phyloP scores from a whole-genome alignment of 2,113 vertebrate species.

The Cyphomyrus discorhynchus region DNA sequence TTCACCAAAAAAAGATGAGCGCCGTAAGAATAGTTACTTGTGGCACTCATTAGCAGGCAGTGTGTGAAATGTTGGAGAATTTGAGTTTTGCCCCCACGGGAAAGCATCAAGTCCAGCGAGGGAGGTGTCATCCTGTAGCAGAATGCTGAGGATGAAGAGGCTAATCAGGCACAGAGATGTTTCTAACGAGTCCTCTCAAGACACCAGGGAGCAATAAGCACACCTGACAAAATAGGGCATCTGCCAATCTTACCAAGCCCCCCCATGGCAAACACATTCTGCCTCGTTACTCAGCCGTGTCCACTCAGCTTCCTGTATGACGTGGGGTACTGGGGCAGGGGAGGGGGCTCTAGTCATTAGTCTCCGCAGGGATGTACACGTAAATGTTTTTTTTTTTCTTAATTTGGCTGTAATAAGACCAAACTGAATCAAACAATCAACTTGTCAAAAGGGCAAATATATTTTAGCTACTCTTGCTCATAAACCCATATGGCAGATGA shows the following conservation, averaged over 20 bases:
- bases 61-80: neutral
- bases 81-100: neutral
- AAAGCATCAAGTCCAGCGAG: neutral
- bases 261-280: neutral
- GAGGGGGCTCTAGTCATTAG: neutral
- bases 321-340: neutral
- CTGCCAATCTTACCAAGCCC: neutral
- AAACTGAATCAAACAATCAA: neutral
- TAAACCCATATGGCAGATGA: neutral
- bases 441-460: neutral
- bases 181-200: neutral
- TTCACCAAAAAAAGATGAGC: neutral
- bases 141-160: neutral
- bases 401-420: neutral
- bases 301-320: neutral
- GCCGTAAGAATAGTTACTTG: neutral
- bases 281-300: neutral
- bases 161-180: neutral
- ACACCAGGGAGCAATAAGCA: slow-evolving; percentile 8
- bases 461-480: neutral
- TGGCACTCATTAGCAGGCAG: neutral
- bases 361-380: neutral
- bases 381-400: neutral
- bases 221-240: slow-evolving; percentile 37
- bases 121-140: neutral